Evolutionary conservation across 2,888 invertebrate genomes (phyloP), one percentile per base, ranked within the genome.

Genomic region (Neoaliturus tenellus): DNA sequence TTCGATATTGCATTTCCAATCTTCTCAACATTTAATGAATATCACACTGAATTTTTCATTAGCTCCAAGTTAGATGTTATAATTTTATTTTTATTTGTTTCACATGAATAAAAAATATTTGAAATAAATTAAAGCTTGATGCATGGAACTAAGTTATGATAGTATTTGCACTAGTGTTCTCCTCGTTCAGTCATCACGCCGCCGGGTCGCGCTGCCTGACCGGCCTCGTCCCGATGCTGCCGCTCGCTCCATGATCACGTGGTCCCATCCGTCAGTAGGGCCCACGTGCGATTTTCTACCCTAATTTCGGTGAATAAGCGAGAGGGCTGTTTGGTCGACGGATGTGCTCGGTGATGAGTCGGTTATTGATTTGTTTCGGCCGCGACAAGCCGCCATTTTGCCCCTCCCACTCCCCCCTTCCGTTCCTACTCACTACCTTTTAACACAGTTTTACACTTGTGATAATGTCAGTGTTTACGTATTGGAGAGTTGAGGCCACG

Each of bases 381-480:
- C 71, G 82, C 82, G 82, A 82, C 82, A 82, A 39, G 44, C 28
- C 82, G 82, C 82, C 82, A 82, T 82, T 71, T 82, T 82, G 82
- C 33, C 71, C 67, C 81, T 39, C 80, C 33, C 58, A 44, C 28
- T 25, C 62, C 41, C 28, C 33, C 82, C 51, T 20, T 17, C 69
- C 69, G 2, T 20, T 20, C 17, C 48, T 41, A 25, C 67, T 41
- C 20, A 48, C 69, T 82, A 82, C 82, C 82, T 82, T 82, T 82
- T 82, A 75, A 75, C 75, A 75, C 75, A 75, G 28, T 75, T 75
- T 75, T 75, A 75, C 75, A 35, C 25, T 23, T 6, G 23, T 3
- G 28, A 14, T 44, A 75, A 75, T 75, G 48, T 48, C 48, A 48
- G 25, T 44, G 44, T 31, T 44, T 48, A 75, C 4, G 35, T 75